Conservation (phyloP, 2,888 invertebrate species). For the Patella depressa region DNA sequence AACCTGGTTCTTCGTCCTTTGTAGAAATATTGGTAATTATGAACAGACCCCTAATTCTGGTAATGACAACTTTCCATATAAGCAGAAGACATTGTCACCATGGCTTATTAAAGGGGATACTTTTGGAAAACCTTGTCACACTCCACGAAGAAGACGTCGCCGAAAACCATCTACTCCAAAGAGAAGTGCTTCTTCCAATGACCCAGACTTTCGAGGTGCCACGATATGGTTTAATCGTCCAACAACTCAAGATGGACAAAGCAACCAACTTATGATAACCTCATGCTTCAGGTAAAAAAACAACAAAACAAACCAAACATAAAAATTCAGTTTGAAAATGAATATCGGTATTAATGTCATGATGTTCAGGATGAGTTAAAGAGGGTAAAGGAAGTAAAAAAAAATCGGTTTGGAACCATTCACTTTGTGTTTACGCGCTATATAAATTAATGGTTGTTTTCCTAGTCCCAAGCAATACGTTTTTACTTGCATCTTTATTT, state of each 20-base stretch:
- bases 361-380: no score
- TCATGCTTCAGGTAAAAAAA: constrained; percentile 58
- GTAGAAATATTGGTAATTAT: no score
- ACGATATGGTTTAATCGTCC: constrained; percentile 46
- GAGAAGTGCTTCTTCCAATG: constrained; percentile 49
- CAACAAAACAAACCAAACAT: not conserved
- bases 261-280: constrained; percentile 48
- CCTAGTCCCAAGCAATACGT: no score
- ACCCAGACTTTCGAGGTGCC: constrained; percentile 61
- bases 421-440: no score
- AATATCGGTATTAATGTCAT: not conserved
- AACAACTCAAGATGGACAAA: constrained; percentile 45
- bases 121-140: not conserved
- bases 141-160: constrained; percentile 11
- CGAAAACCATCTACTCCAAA: constrained; percentile 50
- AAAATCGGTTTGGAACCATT: no score
- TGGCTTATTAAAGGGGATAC: not conserved
- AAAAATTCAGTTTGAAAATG: not conserved
- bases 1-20: no score
- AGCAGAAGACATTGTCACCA: not conserved
- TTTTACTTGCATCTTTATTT: no score
- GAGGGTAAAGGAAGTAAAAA: no score
- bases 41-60: not conserved
- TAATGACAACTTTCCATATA: not conserved
- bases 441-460: no score